Conservation (phyloP, 64 coral and sea anemone genomes). For the Actinia equina region DNA sequence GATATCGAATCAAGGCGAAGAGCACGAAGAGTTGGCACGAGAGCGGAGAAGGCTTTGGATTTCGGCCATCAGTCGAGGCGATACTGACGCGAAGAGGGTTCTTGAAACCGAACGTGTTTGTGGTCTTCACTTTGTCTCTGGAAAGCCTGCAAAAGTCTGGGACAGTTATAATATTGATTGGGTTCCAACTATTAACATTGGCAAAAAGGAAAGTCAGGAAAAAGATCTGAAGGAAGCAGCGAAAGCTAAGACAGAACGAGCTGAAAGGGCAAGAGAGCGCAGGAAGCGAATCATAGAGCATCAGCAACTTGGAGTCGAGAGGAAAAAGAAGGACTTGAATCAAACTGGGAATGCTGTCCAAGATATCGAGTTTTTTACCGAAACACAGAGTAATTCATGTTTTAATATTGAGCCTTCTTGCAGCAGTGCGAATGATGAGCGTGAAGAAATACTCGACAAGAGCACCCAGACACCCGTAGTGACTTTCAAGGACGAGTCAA, state of each 20-base stretch:
- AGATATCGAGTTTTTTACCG: conserved; percentile 40
- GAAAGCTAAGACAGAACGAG: background rate
- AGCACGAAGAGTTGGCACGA: no score
- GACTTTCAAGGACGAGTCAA: background rate
- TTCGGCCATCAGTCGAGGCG: no score
- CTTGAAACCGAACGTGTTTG: no score
- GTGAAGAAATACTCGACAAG: conserved; percentile 27
- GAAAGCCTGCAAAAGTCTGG: no score
- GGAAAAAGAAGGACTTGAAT: conserved; percentile 34
- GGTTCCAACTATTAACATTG: no score
- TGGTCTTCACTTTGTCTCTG: no score
- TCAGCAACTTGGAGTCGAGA: conserved; percentile 41
- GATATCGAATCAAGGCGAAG: no score
- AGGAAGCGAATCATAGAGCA: background rate
- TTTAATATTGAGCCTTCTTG: conserved; percentile 5
- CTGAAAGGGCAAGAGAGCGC: conserved; percentile 36
- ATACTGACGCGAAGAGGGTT: no score
- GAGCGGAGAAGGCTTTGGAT: no score
- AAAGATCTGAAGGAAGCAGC: conserved; percentile 16
- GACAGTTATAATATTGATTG: no score
- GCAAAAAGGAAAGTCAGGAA: no score
- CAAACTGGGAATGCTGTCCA: conserved; percentile 45
- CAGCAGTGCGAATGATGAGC: background rate
- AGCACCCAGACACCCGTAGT: conserved; percentile 3
- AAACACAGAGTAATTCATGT: background rate